A percentile compares a stretch with the other conserved stretches of the same genome.
These are phyloP conservation scores for Lycocerus yunnanus DNA, from an alignment of 2,888 invertebrate species.

Conservation along the genomic window DNA sequence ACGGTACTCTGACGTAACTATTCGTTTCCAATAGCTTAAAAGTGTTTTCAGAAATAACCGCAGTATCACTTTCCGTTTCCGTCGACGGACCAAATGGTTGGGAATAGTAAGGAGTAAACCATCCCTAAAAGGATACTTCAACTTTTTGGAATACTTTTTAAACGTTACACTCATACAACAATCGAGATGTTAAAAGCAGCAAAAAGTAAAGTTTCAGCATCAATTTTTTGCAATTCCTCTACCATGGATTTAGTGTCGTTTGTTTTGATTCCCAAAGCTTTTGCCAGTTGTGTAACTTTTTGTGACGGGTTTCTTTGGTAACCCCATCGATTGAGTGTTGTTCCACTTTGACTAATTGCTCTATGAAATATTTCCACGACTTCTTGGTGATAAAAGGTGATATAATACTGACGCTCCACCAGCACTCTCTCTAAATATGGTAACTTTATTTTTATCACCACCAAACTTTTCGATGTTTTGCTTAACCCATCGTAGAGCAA, in stretches of 20 bases:
- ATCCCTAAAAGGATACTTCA: not conserved
- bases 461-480: slow-evolving; percentile 29
- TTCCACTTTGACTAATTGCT: slow-evolving; percentile 25
- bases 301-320: slow-evolving; percentile 12
- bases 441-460: slow-evolving; percentile 30
- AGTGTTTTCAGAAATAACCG: slow-evolving; percentile 6
- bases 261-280: slow-evolving; percentile 6
- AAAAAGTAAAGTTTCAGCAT: not conserved
- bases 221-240: slow-evolving; percentile 8
- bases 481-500: slow-evolving; percentile 26
- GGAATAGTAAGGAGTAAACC: slow-evolving; percentile 1
- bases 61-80: slow-evolving; percentile 3
- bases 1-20: slow-evolving; percentile 7
- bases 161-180: not conserved
- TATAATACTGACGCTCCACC: slow-evolving; percentile 28
- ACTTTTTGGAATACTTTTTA: not conserved
- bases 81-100: slow-evolving; percentile 10
- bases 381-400: slow-evolving; percentile 24
- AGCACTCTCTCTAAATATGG: slow-evolving; percentile 34
- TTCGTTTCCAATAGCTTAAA: not conserved
- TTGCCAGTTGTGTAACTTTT: not conserved
- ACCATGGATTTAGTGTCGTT: not conserved
- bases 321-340: slow-evolving; percentile 13
- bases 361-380: slow-evolving; percentile 18
- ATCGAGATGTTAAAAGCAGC: slow-evolving; percentile 15